Base-by-base conservation (phyloP, 2,113 vertebrate species). In the Shinisaurus crocodilurus region DNA sequence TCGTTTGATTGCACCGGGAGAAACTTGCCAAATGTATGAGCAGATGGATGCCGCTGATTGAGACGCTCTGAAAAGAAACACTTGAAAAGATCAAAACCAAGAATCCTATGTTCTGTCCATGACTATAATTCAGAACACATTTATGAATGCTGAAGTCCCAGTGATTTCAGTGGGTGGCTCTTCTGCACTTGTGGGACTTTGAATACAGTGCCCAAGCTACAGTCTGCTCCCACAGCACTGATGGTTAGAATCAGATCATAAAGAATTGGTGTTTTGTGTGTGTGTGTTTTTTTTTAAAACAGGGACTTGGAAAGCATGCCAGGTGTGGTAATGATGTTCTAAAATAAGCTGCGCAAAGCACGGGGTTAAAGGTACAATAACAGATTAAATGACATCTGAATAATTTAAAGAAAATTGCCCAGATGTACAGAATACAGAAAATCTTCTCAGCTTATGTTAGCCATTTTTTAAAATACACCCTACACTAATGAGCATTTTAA, bases 1-100 rank as follows among this genome's bases (percentile, higher is more conserved):
- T 0, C 40, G 23, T 83, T 70, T 90, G 48, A 88, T 67, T 43
- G 0, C 79, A 69, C 40, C 27, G 18, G 67, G 74, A 57, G 79
- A 80, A 32, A 85, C 60, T 23, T 74, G 54, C 18, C 27, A 50
- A 16, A 63, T 34, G 75, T 45, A 57, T 45, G 65, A 90, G 20
- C 74, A 93, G 75, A 85, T 40, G 79, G 83, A 80, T 92, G 57
- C 48, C 89, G 85, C 57, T 92, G 82, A 69, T 57, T 34, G 5
- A 50, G 67, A 34, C 83, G 50, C 34, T 45, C 48, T 60, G 77
- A 82, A 74, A 29, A 79, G 25, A 74, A 82, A 89, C 54, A 43
- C 48, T 60, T 43, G 37, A 29, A 89, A 80, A 10, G 77, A 82
- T 70, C 32, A 88, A 88, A 88, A 48, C 43, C 45, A 54, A 63